phyloP scores from a whole-genome alignment of 1,140 invertebrate genomes.

The Trialeurodes vaporariorum region DNA sequence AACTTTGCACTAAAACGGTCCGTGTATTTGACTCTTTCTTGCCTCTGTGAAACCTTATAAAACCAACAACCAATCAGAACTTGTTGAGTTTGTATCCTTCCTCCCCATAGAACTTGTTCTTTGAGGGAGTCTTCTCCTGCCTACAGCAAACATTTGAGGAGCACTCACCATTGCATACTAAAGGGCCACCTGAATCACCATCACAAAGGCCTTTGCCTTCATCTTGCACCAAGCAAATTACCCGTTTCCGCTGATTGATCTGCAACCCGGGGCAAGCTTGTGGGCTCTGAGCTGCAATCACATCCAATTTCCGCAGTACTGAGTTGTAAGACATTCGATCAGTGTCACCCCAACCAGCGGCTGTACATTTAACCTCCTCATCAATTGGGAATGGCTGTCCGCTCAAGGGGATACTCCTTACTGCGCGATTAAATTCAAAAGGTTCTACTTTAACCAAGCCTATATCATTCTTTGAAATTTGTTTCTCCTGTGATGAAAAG shows the following conservation, averaged over 20 bases:
- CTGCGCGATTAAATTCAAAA: conserved; percentile 15
- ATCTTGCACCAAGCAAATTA: conserved; percentile 20
- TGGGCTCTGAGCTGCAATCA: conserved; percentile 18
- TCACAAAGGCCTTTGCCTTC: conserved; percentile 20
- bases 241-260: conserved; percentile 17
- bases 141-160: too few species aligned
- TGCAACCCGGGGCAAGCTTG: conserved; percentile 19
- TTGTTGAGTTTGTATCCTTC: too few species aligned
- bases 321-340: conserved; percentile 17
- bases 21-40: too few species aligned
- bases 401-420: conserved; percentile 16
- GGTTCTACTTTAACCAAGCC: conserved; percentile 17
- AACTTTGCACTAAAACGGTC: too few species aligned
- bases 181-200: conserved; percentile 20
- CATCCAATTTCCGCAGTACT: conserved; percentile 16
- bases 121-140: too few species aligned
- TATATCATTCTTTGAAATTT: conserved; percentile 19
- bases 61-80: too few species aligned
- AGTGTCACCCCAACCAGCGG: conserved; percentile 22
- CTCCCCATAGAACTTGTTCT: too few species aligned
- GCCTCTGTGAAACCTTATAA: too few species aligned
- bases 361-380: conserved; percentile 16
- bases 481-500: too few species aligned
- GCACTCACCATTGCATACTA: conserved; percentile 20
- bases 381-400: conserved; percentile 16